Conservation (phyloP, 2,113 vertebrate species). For the Nesogale talazaci region DNA sequence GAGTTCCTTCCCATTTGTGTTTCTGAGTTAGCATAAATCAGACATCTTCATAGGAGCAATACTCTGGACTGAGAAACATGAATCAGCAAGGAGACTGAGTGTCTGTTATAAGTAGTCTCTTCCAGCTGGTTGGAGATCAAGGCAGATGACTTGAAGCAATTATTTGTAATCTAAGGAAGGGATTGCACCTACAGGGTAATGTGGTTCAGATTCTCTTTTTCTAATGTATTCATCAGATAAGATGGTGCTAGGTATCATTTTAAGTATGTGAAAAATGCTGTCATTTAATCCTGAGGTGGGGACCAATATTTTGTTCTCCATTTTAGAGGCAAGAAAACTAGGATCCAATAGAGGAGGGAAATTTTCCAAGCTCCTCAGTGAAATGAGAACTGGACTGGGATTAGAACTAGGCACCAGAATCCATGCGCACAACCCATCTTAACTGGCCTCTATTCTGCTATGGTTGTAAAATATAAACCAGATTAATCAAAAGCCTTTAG, state of each 20-base stretch:
- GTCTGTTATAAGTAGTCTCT: background rate
- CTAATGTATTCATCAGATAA: slow-evolving; percentile 49
- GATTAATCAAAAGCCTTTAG: slow-evolving; percentile 1
- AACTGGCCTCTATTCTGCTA: background rate
- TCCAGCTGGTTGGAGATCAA: background rate
- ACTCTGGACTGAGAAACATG: background rate
- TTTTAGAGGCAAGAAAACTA: background rate
- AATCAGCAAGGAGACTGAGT: background rate
- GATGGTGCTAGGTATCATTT: background rate
- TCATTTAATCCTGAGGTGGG: slow-evolving; percentile 33
- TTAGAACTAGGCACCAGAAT: slow-evolving; percentile 12
- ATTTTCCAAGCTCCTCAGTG: background rate
- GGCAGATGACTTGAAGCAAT: slow-evolving; percentile 5
- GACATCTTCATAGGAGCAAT: background rate
- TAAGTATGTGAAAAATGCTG: slow-evolving; percentile 32
- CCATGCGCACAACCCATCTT: background rate
- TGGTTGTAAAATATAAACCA: background rate
- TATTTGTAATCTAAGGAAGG: background rate
- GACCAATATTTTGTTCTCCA: slow-evolving; percentile 4
- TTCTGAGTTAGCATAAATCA: slow-evolving; percentile 15
- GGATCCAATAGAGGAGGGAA: background rate
- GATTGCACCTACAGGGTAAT: background rate
- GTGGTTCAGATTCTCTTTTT: background rate
- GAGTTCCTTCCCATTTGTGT: slow-evolving; percentile 26
- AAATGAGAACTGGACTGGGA: background rate